phyloP scores from a whole-genome alignment of 2,113 vertebrate species.

The Ivindomyrus marchei region DNA sequence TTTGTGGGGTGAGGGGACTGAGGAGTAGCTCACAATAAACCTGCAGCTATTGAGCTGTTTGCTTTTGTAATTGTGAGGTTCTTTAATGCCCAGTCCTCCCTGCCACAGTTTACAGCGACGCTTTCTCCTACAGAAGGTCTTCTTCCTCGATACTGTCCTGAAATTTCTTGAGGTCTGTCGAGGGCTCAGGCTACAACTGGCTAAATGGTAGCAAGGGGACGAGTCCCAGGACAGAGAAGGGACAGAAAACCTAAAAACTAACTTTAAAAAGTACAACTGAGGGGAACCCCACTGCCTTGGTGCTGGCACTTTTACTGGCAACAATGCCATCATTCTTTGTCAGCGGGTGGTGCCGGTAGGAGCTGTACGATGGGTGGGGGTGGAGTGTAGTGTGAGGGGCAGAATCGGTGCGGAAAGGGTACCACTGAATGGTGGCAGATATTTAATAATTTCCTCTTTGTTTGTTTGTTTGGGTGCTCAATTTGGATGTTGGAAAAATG shows the following conservation, averaged over 20 bases:
- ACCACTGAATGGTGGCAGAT: conserved; percentile 63
- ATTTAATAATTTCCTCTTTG: conserved; percentile 74
- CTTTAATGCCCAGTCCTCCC: not conserved
- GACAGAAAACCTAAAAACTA: conserved; percentile 37
- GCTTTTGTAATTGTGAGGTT: not conserved
- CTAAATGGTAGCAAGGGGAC: not conserved
- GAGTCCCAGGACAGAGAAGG: conserved; percentile 33
- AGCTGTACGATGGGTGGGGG: conserved; percentile 31
- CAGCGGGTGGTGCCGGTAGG: conserved; percentile 46
- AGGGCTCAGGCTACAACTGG: not conserved
- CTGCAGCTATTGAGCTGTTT: not conserved
- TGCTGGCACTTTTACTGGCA: conserved; percentile 38
- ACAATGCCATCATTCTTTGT: conserved; percentile 51
- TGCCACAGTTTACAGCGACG: not conserved
- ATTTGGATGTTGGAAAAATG: conserved; percentile 69
- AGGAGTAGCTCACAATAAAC: not conserved
- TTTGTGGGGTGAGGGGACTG: not conserved
- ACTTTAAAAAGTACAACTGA: conserved; percentile 37
- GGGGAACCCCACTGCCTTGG: conserved; percentile 32
- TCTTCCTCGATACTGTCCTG: not conserved
- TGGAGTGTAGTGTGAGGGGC: conserved; percentile 47
- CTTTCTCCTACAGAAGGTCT: not conserved
- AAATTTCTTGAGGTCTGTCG: not conserved
- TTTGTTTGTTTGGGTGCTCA: conserved; percentile 55
- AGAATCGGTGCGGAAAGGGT: conserved; percentile 56